phyloP scores from a whole-genome alignment of 2,888 invertebrate species.

The Melanchra persicariae region DNA sequence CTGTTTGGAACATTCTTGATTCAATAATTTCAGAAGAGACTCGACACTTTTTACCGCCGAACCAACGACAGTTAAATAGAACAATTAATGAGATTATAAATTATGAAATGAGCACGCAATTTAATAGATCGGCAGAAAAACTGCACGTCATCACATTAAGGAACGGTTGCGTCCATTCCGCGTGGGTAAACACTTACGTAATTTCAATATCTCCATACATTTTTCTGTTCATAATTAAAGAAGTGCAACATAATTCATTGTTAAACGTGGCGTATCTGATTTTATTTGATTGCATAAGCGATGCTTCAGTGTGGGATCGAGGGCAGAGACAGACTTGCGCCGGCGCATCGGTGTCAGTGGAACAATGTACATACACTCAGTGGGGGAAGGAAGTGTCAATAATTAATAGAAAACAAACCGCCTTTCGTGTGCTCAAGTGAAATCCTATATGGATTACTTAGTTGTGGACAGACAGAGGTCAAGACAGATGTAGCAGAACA shows the following conservation, averaged over 20 bases:
- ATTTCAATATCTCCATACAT: slow-evolving; percentile 58
- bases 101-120: slow-evolving; percentile 17
- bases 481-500: neutral
- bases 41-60: neutral
- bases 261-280: slow-evolving; percentile 68
- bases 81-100: slow-evolving; percentile 8
- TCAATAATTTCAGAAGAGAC: neutral
- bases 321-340: slow-evolving; percentile 74
- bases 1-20: neutral
- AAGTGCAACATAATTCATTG: slow-evolving; percentile 69
- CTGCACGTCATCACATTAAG: slow-evolving; percentile 36
- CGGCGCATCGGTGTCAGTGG: slow-evolving; percentile 82
- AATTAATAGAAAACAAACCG: slow-evolving; percentile 62
- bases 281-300: slow-evolving; percentile 81
- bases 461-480: slow-evolving; percentile 19
- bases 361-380: slow-evolving; percentile 71
- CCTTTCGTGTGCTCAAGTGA: slow-evolving; percentile 47
- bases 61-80: neutral
- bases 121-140: slow-evolving; percentile 16
- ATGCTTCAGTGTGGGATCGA: slow-evolving; percentile 83
- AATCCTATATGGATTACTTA: slow-evolving; percentile 22
- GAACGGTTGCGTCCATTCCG: slow-evolving; percentile 39
- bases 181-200: slow-evolving; percentile 62
- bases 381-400: slow-evolving; percentile 66
- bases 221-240: slow-evolving; percentile 68